Base-by-base conservation (phyloP, 2,113 vertebrate species). In the Gnathonemus echidnorhynchus region DNA sequence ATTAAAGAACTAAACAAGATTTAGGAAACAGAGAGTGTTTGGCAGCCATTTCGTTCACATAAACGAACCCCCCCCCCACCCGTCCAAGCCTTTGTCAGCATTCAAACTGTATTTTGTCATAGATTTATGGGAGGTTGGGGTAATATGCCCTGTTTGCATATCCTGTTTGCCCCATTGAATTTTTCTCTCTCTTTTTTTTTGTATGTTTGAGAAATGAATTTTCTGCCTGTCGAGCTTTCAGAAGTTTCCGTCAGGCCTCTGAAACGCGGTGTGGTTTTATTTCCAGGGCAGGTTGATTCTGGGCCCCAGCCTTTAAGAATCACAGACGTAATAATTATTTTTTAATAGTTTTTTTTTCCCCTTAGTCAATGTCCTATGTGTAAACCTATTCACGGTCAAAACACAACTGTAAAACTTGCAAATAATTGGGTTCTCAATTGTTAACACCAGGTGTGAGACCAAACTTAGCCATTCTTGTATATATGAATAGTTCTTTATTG, bases 1-100 rank as follows among this genome's bases (percentile, higher is more conserved):
- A 97, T 96, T 95, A 96, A 90, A 95, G 96, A 96, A 97, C 92
- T 93, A 97, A 96, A 97, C 95, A 94, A 97, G 96, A 96, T 96
- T 96, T 96, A 94, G 94, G 95, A 95, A 70, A 93, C 91, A 92
- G 94, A 95, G 95, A 93, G 93, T 93, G 91, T 94, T 96, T 70
- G 92, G 93, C 94, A 95, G 95, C 93, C 94, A 92, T 91, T 94
- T 96, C 94, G 93, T 97, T 95, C 93, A 92, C 93, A 94, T 94
- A 93, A 93, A 93, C 94, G n/a, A 27, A 93, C 89, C 90, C 31
- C 92, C 92, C 93, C 92, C 62, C 11, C 87, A 27, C 53, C 39
- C 74, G 42, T 62, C 77, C 19, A 52, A 42, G n/a, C 89, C 92
- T 93, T 91, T 91, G 92, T 91, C 91, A 92, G 93, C 92, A 91